phyloP scores from a whole-genome alignment of 1,140 invertebrate species.

The Araneus ventricosus region DNA sequence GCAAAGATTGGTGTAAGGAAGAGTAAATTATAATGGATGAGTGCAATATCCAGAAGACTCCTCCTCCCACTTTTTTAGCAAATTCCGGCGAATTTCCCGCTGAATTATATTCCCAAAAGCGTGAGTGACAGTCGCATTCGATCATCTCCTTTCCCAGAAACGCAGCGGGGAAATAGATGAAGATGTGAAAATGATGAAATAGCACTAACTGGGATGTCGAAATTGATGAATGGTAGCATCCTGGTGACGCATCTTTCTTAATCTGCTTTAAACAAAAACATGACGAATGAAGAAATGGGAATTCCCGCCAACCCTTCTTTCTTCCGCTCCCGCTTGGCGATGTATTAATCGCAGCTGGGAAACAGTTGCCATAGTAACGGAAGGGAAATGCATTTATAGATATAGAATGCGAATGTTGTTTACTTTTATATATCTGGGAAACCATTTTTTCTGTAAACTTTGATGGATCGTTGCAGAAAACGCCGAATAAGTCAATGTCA shows the following conservation, averaged over 20 bases:
- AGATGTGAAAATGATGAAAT: conserved; percentile 73
- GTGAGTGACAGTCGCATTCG: conserved; percentile 51
- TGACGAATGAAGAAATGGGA: conserved; percentile 53
- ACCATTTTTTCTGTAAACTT: background rate
- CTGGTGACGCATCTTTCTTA: conserved; percentile 48
- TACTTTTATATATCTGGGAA: background rate
- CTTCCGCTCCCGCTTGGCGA: background rate
- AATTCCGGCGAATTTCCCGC: background rate
- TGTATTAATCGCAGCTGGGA: conserved; percentile 53
- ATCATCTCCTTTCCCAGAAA: conserved; percentile 26
- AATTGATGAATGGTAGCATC: conserved; percentile 39
- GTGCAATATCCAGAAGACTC: conserved; percentile 14
- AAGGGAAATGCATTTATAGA: conserved; percentile 38
- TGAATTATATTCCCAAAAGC: conserved; percentile 42
- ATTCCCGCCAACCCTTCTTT: background rate
- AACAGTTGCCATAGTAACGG: conserved; percentile 51
- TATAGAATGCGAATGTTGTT: conserved; percentile 5
- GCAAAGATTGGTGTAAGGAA: no score
- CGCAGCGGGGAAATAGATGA: conserved; percentile 46
- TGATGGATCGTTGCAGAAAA: conserved; percentile 31
- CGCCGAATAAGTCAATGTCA: conserved; percentile 50
- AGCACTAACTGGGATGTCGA: conserved; percentile 62
- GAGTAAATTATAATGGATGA: conserved; percentile 50
- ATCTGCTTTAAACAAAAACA: conserved; percentile 57
- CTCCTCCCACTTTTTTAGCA: background rate